Percentiles rank a stretch among this genome's conserved stretches.
phyloP scores from a whole-genome alignment of 2,888 invertebrate genomes.

The Bibio marci region DNA sequence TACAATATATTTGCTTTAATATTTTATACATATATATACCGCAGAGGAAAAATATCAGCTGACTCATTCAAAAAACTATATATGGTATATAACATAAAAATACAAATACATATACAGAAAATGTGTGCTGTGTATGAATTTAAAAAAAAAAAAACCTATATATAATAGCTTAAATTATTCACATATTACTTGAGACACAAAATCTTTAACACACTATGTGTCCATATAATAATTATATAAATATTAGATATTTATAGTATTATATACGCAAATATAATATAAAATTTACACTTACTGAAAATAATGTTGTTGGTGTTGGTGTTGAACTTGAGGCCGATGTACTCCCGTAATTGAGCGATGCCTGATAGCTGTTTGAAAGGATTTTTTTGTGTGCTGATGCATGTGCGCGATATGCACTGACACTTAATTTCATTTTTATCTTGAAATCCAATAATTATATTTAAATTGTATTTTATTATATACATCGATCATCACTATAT shows the following conservation, averaged over 20 bases:
- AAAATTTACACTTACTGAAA: slow-evolving; percentile 35
- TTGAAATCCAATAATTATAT: not conserved
- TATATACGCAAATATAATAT: too few species aligned
- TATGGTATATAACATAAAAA: too few species aligned
- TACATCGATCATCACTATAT: too few species aligned
- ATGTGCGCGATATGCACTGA: slow-evolving; percentile 75
- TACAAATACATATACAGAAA: not conserved
- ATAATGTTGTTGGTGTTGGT: slow-evolving; percentile 33
- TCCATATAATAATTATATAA: too few species aligned
- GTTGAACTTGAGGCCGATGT: slow-evolving; percentile 43
- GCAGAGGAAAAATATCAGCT: not conserved
- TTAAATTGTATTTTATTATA: too few species aligned
- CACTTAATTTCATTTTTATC: slow-evolving; percentile 60
- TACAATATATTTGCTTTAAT: too few species aligned
- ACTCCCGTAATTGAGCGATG: slow-evolving; percentile 59
- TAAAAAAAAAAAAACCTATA: not conserved
- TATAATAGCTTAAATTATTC: not conserved
- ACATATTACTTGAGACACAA: slow-evolving; percentile 8
- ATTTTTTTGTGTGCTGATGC: slow-evolving; percentile 80
- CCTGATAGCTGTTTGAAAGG: slow-evolving; percentile 58
- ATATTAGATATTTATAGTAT: too few species aligned
- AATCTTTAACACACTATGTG: too few species aligned
- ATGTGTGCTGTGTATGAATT: not conserved
- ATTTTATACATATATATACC: too few species aligned
- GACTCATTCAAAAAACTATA: not conserved